phyloP scores from a whole-genome alignment of 2,888 invertebrate species.

The Temnothorax rugatulus region DNA sequence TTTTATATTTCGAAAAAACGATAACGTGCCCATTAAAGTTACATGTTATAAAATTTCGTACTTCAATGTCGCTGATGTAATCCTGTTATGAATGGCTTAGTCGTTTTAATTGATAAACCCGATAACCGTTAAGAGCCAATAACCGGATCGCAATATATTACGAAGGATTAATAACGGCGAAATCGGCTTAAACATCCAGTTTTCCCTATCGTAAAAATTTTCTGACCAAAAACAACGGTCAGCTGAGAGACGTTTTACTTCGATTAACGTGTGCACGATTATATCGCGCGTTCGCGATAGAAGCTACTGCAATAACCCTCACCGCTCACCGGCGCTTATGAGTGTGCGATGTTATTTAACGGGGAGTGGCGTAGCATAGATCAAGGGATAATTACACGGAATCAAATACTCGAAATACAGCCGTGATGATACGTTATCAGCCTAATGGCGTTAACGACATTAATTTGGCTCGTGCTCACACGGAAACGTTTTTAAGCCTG shows the following conservation, averaged over 20 bases:
- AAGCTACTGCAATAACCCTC: not conserved
- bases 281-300: not conserved
- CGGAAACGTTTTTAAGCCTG: slow-evolving; percentile 22
- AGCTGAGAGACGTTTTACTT: slow-evolving; percentile 11
- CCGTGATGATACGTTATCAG: slow-evolving; percentile 33
- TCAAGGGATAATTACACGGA: slow-evolving; percentile 40
- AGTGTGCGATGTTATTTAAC: slow-evolving; percentile 25
- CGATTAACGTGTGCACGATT: not conserved
- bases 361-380: not conserved
- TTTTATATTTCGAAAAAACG: slow-evolving; percentile 27
- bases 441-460: slow-evolving; percentile 33
- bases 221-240: slow-evolving; percentile 14
- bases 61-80: slow-evolving; percentile 37
- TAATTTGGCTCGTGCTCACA: slow-evolving; percentile 21
- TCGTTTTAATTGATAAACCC: slow-evolving; percentile 49
- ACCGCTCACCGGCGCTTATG: not conserved
- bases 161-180: slow-evolving; percentile 36
- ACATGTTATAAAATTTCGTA: slow-evolving; percentile 12
- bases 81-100: slow-evolving; percentile 49
- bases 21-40: not conserved
- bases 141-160: slow-evolving; percentile 42
- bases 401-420: slow-evolving; percentile 38
- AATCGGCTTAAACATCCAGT: slow-evolving; percentile 43
- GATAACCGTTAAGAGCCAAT: slow-evolving; percentile 51
- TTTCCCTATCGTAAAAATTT: slow-evolving; percentile 24